phyloP scores from a whole-genome alignment of 2,797 vertebrate species.

The Buphagus erythrorhynchus region DNA sequence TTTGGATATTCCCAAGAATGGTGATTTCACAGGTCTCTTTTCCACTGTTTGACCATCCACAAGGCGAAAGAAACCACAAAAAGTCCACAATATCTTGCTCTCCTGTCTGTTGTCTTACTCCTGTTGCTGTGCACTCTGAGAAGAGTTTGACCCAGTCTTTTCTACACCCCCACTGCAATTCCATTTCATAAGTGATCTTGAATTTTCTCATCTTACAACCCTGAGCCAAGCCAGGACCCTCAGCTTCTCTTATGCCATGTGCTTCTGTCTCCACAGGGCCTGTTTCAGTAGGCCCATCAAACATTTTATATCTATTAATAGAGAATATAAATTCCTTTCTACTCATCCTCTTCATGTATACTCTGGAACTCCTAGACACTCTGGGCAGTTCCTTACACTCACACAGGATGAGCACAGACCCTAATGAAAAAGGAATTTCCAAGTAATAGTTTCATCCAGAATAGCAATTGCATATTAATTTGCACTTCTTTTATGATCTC shows the following conservation, averaged over 20 bases:
- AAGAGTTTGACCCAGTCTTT: neutral
- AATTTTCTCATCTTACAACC: neutral
- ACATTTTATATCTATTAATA: neutral
- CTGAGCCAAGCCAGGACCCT: neutral
- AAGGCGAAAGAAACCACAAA: neutral
- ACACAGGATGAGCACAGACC: neutral
- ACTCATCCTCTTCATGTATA: neutral
- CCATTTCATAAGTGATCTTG: neutral
- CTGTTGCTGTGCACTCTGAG: neutral
- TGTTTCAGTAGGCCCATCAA: neutral
- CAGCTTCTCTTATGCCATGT: neutral
- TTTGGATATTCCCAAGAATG: neutral
- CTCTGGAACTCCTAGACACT: neutral
- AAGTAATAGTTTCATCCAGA: neutral
- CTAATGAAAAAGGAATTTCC: neutral
- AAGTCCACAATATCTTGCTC: neutral
- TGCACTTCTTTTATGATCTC: neutral
- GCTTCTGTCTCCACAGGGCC: neutral
- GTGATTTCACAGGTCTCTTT: neutral
- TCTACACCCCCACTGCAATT: rapidly evolving
- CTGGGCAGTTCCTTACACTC: neutral
- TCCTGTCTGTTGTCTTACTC: neutral
- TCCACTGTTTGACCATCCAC: neutral
- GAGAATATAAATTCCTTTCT: neutral
- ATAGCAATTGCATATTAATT: neutral